A percentile compares a stretch with the other conserved stretches of the same genome.
Evolutionary conservation across 1,140 invertebrate species (phyloP).

Genomic region (Bombus sylvicola): DNA sequence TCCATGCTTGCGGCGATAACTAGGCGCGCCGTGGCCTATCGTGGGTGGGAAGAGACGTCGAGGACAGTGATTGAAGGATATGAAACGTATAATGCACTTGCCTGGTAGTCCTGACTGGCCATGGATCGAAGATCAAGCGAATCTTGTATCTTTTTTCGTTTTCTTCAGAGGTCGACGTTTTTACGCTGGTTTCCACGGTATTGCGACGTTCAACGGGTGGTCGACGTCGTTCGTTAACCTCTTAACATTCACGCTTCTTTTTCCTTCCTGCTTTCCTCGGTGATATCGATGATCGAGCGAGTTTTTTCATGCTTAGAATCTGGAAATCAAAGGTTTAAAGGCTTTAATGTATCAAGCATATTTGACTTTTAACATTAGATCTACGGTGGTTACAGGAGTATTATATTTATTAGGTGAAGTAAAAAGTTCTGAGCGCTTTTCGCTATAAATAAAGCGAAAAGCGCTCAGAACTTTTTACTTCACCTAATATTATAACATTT

Average conservation of each 20-base stretch:
- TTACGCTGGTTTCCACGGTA: background rate
- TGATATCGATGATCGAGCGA: background rate
- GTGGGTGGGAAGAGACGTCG: slow-evolving; percentile 36
- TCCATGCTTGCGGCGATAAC: slow-evolving; percentile 29
- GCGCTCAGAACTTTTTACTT: too few species aligned
- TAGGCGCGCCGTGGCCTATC: background rate
- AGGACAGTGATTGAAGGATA: slow-evolving; percentile 30
- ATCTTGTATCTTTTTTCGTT: background rate
- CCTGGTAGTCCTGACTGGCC: background rate
- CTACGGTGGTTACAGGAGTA: background rate
- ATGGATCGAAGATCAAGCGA: background rate
- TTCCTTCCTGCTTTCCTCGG: too few species aligned
- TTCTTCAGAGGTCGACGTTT: background rate
- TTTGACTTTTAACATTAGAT: background rate
- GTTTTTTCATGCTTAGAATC: background rate
- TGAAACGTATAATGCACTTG: slow-evolving; percentile 20
- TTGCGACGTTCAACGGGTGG: background rate
- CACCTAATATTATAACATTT: too few species aligned
- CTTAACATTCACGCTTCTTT: background rate
- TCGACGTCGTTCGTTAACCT: slow-evolving; percentile 10
- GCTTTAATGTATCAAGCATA: too few species aligned
- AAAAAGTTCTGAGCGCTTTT: too few species aligned
- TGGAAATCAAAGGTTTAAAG: background rate
- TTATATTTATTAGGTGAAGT: too few species aligned
- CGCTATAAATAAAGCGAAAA: too few species aligned